phyloP scores from a whole-genome alignment of 2,113 vertebrate species.

The Mohoua ochrocephala region DNA sequence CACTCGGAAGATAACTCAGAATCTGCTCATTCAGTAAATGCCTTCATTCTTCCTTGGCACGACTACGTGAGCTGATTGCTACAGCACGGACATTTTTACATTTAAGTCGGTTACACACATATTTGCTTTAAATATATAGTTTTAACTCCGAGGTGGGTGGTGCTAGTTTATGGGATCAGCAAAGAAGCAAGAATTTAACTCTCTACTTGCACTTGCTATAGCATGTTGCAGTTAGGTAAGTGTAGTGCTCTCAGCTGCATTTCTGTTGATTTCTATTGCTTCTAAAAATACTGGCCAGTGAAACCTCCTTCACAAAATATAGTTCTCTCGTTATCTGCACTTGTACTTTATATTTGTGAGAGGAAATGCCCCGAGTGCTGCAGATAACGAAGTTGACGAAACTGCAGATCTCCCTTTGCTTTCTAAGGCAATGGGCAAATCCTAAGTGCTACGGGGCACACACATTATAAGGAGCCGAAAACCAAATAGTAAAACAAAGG shows the following conservation, averaged over 20 bases:
- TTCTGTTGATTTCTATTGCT: background rate
- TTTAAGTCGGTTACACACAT: background rate
- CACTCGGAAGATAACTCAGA: slow-evolving; percentile 56
- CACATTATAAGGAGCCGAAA: background rate
- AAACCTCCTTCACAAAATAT: background rate
- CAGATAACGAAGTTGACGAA: background rate
- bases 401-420: slow-evolving; percentile 9
- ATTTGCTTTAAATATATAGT: slow-evolving; percentile 42
- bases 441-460: background rate
- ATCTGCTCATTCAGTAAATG: slow-evolving; percentile 69
- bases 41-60: slow-evolving; percentile 51
- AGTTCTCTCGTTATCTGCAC: background rate
- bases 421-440: background rate
- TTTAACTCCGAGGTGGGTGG: slow-evolving; percentile 8
- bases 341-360: background rate
- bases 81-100: background rate
- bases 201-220: background rate
- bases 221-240: background rate
- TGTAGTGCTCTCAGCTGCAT: background rate
- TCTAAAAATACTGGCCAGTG: background rate
- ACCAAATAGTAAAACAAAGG: slow-evolving; percentile 11
- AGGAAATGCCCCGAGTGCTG: background rate
- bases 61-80: slow-evolving; percentile 5
- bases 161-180: slow-evolving; percentile 35
- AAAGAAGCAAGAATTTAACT: slow-evolving; percentile 40